These are phyloP conservation scores for Fringilla coelebs DNA, from an alignment of 2,797 vertebrate genomes.

Conservation along the genomic window DNA sequence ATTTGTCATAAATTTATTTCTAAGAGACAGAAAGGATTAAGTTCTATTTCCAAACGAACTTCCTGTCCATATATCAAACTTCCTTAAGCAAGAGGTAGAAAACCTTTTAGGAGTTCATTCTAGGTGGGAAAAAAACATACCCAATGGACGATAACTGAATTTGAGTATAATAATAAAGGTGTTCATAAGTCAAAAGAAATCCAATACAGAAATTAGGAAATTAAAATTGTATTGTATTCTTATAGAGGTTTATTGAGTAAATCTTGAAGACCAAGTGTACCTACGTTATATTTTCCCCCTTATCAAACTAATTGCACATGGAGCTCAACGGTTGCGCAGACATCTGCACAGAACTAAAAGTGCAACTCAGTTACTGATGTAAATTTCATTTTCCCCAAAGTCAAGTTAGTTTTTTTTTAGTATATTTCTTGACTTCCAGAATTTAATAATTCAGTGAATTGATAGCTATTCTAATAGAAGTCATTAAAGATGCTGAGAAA, in stretches of 20 bases:
- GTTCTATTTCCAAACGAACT: neutral
- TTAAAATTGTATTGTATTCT: neutral
- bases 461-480: neutral
- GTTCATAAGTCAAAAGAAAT: neutral
- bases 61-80: neutral
- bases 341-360: neutral
- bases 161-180: neutral
- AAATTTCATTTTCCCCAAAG: neutral
- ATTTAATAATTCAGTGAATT: neutral
- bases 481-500: neutral
- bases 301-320: neutral
- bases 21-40: neutral
- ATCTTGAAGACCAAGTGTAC: neutral
- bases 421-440: neutral
- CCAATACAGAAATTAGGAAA: neutral
- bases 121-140: rapidly evolving
- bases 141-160: neutral
- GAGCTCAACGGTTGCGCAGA: neutral
- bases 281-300: neutral
- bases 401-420: neutral
- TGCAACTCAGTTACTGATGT: neutral
- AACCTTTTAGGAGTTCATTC: neutral
- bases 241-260: neutral
- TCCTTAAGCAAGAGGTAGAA: neutral
- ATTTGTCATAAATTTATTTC: neutral